Percentiles rank a stretch among this genome's conserved stretches.
These are phyloP conservation scores for Caerostris extrusa DNA, from an alignment of 1,140 invertebrate genomes.

Conservation along the genomic window DNA sequence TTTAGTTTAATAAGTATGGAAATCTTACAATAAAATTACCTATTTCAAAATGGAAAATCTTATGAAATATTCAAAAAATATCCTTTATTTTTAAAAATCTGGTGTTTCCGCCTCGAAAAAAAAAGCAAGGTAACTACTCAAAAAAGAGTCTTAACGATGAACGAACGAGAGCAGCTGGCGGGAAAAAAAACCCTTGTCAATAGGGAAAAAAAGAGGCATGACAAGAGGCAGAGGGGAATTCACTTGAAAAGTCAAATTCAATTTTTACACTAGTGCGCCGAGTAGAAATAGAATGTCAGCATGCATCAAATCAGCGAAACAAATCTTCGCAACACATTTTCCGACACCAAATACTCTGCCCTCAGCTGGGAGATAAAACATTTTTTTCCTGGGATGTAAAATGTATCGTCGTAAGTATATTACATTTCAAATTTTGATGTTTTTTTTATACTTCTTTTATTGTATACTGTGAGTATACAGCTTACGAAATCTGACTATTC, in stretches of 20 bases:
- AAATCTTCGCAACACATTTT: background rate
- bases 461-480: no score
- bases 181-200: slow-evolving; percentile 17
- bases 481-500: no score
- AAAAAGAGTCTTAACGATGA: background rate
- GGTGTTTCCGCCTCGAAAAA: background rate
- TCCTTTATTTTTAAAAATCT: background rate
- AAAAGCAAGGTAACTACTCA: background rate
- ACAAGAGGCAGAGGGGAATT: background rate
- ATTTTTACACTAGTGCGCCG: background rate
- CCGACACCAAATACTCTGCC: background rate
- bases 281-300: slow-evolving; percentile 37
- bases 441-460: background rate
- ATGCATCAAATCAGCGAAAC: slow-evolving; percentile 21
- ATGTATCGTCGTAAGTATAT: background rate
- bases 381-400: background rate
- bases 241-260: slow-evolving; percentile 53
- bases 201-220: background rate
- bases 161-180: background rate
- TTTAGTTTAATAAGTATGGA: no score
- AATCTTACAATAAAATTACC: no score
- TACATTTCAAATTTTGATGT: background rate
- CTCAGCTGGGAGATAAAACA: background rate
- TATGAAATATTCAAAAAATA: background rate
- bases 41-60: no score